Evolutionary conservation across 1,140 invertebrate genomes (phyloP), one percentile per base, ranked within the genome.

Genomic region (Platorchestia sp.): DNA sequence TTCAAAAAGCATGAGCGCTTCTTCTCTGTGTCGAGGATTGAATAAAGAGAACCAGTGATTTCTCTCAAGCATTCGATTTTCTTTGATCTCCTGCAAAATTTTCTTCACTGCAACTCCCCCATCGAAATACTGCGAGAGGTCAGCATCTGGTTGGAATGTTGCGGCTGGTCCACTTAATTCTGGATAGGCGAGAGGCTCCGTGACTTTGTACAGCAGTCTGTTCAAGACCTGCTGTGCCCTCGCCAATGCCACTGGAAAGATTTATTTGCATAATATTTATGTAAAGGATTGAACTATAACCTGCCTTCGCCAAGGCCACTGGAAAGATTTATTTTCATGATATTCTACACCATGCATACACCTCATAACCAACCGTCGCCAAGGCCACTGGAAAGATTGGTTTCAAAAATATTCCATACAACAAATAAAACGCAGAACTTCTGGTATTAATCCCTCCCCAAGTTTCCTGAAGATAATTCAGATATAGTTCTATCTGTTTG

Each of bases 261-360:
- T n/a, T n/a, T 96, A 95, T 97, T 97, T 95, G n/a, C n/a, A n/a
- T n/a, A n/a, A n/a, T n/a, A n/a, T n/a, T n/a, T n/a, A n/a, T n/a
- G n/a, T n/a, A n/a, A n/a, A n/a, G n/a, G n/a, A n/a, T n/a, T n/a
- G n/a, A n/a, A n/a, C n/a, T n/a, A n/a, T n/a, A n/a, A n/a, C n/a
- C n/a, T 45, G 93, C 90, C 86, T 95, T 90, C 10, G 96, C 96
- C 89, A 91, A 10, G 7, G 6, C 86, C 6, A 41, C 86, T 86
- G 86, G 7, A 86, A 14, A n/a, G 36, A 86, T n/a, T n/a, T 96
- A 95, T 97, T 97, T 95, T n/a, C n/a, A n/a, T n/a, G n/a, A n/a
- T n/a, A n/a, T n/a, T n/a, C n/a, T n/a, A n/a, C n/a, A n/a, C n/a
- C n/a, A n/a, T n/a, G n/a, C n/a, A n/a, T n/a, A n/a, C n/a, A n/a